Percentiles rank a stretch among this genome's conserved stretches.
These are phyloP conservation scores for Lepilemur ruficaudatus DNA, from an alignment of 2,797 vertebrate genomes.

Conservation along the genomic window DNA sequence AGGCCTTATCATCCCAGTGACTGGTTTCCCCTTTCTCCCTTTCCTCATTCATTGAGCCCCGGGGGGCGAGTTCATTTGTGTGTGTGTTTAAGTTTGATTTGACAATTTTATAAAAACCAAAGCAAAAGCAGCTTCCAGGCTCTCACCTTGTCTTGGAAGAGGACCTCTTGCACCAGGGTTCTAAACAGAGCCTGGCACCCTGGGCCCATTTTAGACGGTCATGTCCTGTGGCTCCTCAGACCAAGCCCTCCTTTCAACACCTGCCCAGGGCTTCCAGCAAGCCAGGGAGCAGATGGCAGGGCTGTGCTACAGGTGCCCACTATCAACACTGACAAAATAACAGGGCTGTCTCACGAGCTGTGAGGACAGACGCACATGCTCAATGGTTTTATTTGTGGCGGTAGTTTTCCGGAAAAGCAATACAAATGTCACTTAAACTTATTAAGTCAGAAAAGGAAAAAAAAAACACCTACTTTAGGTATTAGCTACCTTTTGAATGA, in stretches of 20 bases:
- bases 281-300: no score
- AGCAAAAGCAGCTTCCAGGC: not conserved
- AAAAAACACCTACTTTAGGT: not conserved
- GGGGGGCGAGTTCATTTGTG: not conserved
- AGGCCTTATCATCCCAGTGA: not conserved
- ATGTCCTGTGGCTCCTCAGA: not conserved
- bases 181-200: not conserved
- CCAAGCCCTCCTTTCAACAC: not conserved
- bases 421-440: not conserved
- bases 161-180: not conserved
- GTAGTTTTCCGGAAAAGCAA: not conserved
- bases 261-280: not conserved
- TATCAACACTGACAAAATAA: rapidly evolving
- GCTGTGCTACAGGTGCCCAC: not conserved
- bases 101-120: not conserved
- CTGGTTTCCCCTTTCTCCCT: not conserved
- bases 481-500: not conserved
- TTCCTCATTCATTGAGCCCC: not conserved
- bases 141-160: not conserved
- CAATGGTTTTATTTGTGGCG: not conserved
- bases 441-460: not conserved
- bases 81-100: not conserved
- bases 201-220: not conserved
- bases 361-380: not conserved
- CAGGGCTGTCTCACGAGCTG: not conserved